phyloP scores from a whole-genome alignment of 2,888 invertebrate genomes.

The Sinohyriopsis cumingii region DNA sequence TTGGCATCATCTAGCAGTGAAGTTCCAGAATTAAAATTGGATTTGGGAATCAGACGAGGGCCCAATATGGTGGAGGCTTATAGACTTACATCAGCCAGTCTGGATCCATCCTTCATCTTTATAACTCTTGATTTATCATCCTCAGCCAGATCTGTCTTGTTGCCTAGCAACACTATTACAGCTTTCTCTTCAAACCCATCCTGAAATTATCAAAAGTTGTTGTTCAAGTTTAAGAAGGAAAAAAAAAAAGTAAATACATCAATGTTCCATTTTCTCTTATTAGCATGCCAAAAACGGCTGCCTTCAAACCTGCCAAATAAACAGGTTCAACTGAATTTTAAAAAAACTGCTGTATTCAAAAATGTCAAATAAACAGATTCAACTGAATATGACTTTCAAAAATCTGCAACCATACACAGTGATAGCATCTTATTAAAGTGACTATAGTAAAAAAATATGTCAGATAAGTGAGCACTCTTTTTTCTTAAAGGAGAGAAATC shows the following conservation, averaged over 20 bases:
- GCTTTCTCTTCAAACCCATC: conserved; percentile 68
- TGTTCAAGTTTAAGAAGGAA: not conserved
- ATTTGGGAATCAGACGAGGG: too few relatives aligned
- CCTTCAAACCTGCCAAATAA: not conserved
- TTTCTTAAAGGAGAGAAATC: too few relatives aligned
- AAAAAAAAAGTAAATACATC: not conserved
- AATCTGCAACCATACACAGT: too few relatives aligned
- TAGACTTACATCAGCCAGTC: conserved; percentile 71
- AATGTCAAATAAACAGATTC: not conserved
- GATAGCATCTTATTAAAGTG: too few relatives aligned
- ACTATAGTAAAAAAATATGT: too few relatives aligned
- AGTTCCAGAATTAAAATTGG: too few relatives aligned
- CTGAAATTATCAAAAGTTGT: conserved; percentile 17
- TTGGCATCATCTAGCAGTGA: too few relatives aligned
- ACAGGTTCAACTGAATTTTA: too few relatives aligned
- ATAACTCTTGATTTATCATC: conserved; percentile 68
- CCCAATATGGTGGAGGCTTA: not conserved
- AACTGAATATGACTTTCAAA: too few relatives aligned
- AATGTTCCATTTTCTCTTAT: not conserved
- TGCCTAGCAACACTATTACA: conserved; percentile 74
- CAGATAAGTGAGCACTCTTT: too few relatives aligned
- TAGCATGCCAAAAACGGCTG: not conserved
- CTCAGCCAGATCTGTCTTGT: conserved; percentile 74
- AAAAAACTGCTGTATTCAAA: too few relatives aligned
- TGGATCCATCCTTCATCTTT: conserved; percentile 71